phyloP scores from a whole-genome alignment of 2,888 invertebrate genomes.

The Drosophila imparisetae region DNA sequence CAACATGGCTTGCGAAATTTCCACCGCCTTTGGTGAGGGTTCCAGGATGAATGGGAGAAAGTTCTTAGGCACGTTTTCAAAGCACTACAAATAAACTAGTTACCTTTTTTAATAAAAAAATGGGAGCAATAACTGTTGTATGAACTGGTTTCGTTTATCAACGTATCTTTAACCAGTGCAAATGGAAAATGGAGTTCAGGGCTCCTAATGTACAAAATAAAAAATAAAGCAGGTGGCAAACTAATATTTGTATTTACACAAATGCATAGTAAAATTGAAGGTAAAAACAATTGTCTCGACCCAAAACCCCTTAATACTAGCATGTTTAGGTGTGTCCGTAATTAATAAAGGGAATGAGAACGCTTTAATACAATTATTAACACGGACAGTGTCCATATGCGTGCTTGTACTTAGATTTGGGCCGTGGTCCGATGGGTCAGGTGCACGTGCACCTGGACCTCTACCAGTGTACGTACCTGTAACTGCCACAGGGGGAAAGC shows the following conservation, averaged over 20 bases:
- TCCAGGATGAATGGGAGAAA: not conserved
- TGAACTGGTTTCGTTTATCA: not conserved
- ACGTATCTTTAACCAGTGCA: not conserved
- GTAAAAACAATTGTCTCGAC: not conserved
- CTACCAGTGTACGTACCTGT: conserved; percentile 1
- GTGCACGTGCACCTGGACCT: conserved; percentile 6
- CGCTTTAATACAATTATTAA: conserved; percentile 1
- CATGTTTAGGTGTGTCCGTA: not conserved
- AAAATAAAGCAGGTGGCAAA: not conserved
- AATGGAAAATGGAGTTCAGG: not conserved
- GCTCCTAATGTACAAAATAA: not conserved
- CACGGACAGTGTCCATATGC: not conserved
- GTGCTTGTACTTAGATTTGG: conserved; percentile 15
- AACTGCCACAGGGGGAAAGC: conserved; percentile 13
- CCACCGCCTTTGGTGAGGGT: not conserved
- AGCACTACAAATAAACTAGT: too few species aligned
- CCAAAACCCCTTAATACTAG: not conserved
- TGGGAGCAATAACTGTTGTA: not conserved
- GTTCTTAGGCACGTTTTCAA: not conserved
- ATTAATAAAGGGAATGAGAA: conserved; percentile 11
- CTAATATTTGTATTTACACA: not conserved
- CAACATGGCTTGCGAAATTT: not conserved
- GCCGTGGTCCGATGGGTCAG: conserved; percentile 18
- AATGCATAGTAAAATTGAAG: not conserved
- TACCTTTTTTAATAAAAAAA: not conserved